Evolutionary conservation across 2,797 vertebrate genomes (phyloP).

Genomic region (Masticophis lateralis): DNA sequence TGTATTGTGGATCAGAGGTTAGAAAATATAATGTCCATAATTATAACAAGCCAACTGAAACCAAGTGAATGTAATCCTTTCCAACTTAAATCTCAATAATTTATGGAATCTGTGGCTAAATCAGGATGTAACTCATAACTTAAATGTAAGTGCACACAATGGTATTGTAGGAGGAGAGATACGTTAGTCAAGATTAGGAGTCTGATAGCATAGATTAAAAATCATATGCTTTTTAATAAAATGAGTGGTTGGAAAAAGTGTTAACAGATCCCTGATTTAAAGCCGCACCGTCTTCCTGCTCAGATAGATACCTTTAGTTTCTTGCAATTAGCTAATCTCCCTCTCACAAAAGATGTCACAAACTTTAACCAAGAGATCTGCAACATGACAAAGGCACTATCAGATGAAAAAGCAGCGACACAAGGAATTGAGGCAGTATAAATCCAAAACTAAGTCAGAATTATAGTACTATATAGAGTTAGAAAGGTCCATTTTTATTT

Average conservation of each 20-base stretch:
- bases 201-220: neutral
- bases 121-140: neutral
- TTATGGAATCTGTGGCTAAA: neutral
- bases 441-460: neutral
- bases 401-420: neutral
- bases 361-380: too few species aligned
- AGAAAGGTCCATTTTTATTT: neutral
- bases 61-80: neutral
- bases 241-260: neutral
- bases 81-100: neutral
- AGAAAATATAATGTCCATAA: neutral
- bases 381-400: neutral
- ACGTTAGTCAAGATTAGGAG: neutral
- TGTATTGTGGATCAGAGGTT: neutral
- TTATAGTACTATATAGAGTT: neutral
- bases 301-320: neutral
- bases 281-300: neutral
- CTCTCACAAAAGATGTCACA: neutral
- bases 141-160: neutral
- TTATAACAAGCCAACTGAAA: neutral
- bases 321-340: neutral
- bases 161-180: neutral
- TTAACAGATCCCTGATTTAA: neutral
- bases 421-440: neutral
- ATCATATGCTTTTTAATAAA: neutral